Evolutionary conservation across 2,888 invertebrate genomes (phyloP).

Genomic region (Agonopterix alstromeriana): DNA sequence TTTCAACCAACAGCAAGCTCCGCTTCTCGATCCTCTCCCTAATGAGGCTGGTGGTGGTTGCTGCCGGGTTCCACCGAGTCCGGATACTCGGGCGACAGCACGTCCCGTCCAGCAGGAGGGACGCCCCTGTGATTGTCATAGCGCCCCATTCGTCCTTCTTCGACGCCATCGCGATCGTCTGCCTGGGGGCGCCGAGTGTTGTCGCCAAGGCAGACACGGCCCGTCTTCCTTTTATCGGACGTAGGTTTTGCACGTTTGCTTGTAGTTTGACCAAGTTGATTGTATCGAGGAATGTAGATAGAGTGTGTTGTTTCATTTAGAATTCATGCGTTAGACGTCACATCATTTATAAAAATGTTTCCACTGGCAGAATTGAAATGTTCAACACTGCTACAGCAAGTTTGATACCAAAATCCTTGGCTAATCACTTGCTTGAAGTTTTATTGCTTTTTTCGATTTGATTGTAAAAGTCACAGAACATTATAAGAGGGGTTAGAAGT

Average conservation of each 20-base stretch:
- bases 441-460: too few relatives aligned
- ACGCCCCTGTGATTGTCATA: slow-evolving; percentile 90
- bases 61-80: slow-evolving; percentile 89
- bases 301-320: neutral
- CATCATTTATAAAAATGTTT: too few relatives aligned
- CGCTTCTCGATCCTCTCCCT: slow-evolving; percentile 80
- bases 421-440: too few relatives aligned
- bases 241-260: slow-evolving; percentile 74
- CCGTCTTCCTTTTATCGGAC: slow-evolving; percentile 91
- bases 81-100: slow-evolving; percentile 82
- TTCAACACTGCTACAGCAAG: too few relatives aligned
- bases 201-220: slow-evolving; percentile 93
- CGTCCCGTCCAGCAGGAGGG: slow-evolving; percentile 66
- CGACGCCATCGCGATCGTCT: slow-evolving; percentile 90
- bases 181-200: slow-evolving; percentile 90
- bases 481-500: too few relatives aligned
- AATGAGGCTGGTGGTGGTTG: slow-evolving; percentile 86
- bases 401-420: too few relatives aligned
- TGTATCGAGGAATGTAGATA: neutral
- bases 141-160: slow-evolving; percentile 96
- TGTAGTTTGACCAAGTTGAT: too few relatives aligned
- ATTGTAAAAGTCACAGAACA: too few relatives aligned
- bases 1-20: slow-evolving; percentile 68
- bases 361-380: too few relatives aligned
- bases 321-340: too few relatives aligned